Percentiles rank a stretch among this genome's conserved stretches.
These are phyloP conservation scores for Corydoras sp. DNA, from an alignment of 2,113 vertebrate genomes.

Conservation along the genomic window DNA sequence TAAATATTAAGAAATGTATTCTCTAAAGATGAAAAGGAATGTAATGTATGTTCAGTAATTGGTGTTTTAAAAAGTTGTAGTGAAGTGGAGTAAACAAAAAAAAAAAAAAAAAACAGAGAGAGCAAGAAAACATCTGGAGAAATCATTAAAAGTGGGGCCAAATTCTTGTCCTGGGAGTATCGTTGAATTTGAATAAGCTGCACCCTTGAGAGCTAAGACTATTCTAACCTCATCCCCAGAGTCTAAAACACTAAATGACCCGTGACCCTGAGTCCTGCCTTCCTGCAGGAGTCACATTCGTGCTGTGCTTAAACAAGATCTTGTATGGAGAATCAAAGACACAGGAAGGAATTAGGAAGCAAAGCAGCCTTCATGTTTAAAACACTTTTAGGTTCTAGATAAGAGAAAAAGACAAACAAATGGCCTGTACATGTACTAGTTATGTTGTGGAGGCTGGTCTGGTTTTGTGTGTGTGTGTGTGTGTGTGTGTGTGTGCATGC, in stretches of 20 bases:
- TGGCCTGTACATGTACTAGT: constrained; percentile 4
- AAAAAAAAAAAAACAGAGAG: constrained; percentile 36
- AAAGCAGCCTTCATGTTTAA: constrained; percentile 38
- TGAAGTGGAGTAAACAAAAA: constrained; percentile 44
- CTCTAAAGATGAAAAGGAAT: constrained; percentile 64
- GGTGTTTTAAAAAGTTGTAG: constrained; percentile 65
- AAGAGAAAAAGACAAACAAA: constrained; percentile 53
- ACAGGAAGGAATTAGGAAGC: constrained; percentile 59
- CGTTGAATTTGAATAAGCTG: constrained; percentile 63
- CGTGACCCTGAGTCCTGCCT: constrained; percentile 37
- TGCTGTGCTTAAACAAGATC: constrained; percentile 60
- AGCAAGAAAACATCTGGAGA: constrained; percentile 67
- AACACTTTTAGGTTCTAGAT: constrained; percentile 42
- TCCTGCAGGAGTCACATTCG: constrained; percentile 49
- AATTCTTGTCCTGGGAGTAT: constrained; percentile 67
- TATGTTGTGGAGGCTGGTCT: constrained; percentile 6
- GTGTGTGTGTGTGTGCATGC: constrained; percentile 10
- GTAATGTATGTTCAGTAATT: constrained; percentile 72
- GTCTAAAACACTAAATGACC: constrained; percentile 52
- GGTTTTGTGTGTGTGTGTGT: constrained; percentile 13
- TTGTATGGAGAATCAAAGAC: constrained; percentile 61
- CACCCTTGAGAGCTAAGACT: constrained; percentile 63
- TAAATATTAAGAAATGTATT: constrained; percentile 61
- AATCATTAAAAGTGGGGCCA: constrained; percentile 61
- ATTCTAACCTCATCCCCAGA: constrained; percentile 57